A percentile compares a stretch with the other conserved stretches of the same genome.
phyloP scores from a whole-genome alignment of 1,140 invertebrate species.

The Hermatobates lingyangjiaoensis region DNA sequence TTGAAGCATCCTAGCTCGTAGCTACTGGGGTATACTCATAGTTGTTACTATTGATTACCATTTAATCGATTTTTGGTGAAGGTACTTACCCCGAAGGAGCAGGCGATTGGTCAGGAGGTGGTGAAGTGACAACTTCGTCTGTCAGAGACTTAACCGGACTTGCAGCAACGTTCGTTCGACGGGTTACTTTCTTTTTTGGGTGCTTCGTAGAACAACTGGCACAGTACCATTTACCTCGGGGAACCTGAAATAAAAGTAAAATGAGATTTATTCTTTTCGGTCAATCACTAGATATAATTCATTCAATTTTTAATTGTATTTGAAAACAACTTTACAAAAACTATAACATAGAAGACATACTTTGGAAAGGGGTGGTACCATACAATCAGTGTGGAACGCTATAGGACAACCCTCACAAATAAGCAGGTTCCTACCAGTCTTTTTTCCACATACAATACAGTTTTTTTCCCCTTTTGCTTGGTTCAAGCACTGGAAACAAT shows the following conservation, averaged over 20 bases:
- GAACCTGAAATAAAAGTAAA: constrained; percentile 31
- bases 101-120: too few species aligned
- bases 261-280: neutral
- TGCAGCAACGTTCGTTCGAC: constrained; percentile 10
- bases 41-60: too few species aligned
- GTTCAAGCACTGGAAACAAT: constrained; percentile 91
- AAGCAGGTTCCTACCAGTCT: constrained; percentile 52
- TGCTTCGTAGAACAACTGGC: constrained; percentile 58
- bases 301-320: neutral
- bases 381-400: constrained; percentile 80
- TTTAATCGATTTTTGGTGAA: too few species aligned
- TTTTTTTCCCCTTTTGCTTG: constrained; percentile 77
- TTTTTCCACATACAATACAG: constrained; percentile 74
- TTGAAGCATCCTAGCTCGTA: too few species aligned
- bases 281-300: neutral
- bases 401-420: constrained; percentile 76
- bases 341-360: constrained; percentile 30
- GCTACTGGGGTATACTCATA: too few species aligned
- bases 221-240: constrained; percentile 73
- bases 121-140: too few species aligned
- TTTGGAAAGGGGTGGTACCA: constrained; percentile 70
- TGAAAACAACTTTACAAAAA: neutral
- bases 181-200: constrained; percentile 37
- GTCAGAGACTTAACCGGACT: too few species aligned
- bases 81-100: too few species aligned